Percentiles rank a stretch among this genome's conserved stretches.
phyloP scores from a whole-genome alignment of 2,113 vertebrate species.

The Thymallus thymallus region DNA sequence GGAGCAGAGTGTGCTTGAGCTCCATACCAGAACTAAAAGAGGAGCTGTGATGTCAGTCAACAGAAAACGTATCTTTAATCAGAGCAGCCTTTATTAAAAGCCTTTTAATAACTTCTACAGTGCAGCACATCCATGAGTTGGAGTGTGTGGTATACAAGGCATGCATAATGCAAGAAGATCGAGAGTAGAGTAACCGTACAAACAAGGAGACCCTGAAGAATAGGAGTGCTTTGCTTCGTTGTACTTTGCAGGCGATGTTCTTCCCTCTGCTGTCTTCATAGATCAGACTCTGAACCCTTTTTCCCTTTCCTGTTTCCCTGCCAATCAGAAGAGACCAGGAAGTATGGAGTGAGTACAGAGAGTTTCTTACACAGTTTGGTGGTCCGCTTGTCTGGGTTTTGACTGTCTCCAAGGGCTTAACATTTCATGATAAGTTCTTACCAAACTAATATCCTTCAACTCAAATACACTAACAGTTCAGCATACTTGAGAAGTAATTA shows the following conservation, averaged over 20 bases:
- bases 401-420: not conserved
- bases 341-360: not conserved
- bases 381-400: not conserved
- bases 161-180: conserved; percentile 48
- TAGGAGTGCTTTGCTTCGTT: not conserved
- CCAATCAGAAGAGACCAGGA: conserved; percentile 46
- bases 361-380: not conserved
- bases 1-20: too few relatives aligned
- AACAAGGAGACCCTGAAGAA: conserved; percentile 19
- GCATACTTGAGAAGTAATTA: too few relatives aligned
- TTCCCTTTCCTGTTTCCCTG: conserved; percentile 89
- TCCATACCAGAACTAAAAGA: not conserved
- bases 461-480: not conserved
- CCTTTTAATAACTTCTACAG: not conserved
- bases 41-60: conserved; percentile 24
- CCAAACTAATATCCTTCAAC: not conserved
- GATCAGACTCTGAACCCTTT: conserved; percentile 80
- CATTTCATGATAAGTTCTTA: too few relatives aligned
- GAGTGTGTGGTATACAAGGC: conserved; percentile 17
- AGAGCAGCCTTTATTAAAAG: conserved; percentile 9
- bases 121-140: not conserved
- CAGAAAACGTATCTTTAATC: conserved; percentile 3
- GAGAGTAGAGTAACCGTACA: not conserved
- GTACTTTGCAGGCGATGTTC: conserved; percentile 14
- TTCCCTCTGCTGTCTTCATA: conserved; percentile 64